A percentile compares a stretch with the other conserved stretches of the same genome.
These are phyloP conservation scores for Leptopilina drosophilae DNA, from an alignment of 2,888 invertebrate genomes.

Conservation along the genomic window DNA sequence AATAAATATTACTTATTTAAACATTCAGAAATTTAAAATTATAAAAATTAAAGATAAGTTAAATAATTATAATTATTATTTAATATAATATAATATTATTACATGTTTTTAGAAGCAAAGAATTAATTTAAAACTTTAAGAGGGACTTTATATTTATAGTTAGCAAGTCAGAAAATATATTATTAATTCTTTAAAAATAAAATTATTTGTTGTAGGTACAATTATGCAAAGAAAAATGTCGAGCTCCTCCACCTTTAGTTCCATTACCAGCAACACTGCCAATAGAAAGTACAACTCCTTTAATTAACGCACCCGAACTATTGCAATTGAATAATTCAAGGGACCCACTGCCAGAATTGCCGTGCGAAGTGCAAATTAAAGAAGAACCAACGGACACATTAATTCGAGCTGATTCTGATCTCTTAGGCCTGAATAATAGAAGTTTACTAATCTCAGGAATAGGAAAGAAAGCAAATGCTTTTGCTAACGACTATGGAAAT, in stretches of 20 bases:
- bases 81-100: too few relatives aligned
- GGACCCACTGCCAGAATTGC: conserved; percentile 65
- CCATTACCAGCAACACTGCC: conserved; percentile 65
- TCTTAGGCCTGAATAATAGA: conserved; percentile 28
- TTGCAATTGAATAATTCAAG: conserved; percentile 48
- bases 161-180: too few relatives aligned
- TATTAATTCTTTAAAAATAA: too few relatives aligned
- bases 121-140: too few relatives aligned
- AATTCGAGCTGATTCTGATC: conserved; percentile 24
- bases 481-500: conserved; percentile 13
- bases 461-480: not conserved
- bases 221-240: conserved; percentile 67
- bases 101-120: too few relatives aligned
- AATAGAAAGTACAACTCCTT: conserved; percentile 52
- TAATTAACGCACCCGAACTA: conserved; percentile 46
- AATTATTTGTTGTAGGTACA: conserved; percentile 60
- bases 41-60: too few relatives aligned
- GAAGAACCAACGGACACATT: conserved; percentile 58
- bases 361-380: conserved; percentile 71
- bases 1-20: too few relatives aligned
- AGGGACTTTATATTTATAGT: too few relatives aligned
- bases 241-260: conserved; percentile 70
- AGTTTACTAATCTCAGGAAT: conserved; percentile 20
- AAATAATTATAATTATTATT: too few relatives aligned
- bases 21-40: too few relatives aligned